Base-by-base conservation (phyloP, 2,797 vertebrate genomes). In the Lindbergichthys nudifrons region DNA sequence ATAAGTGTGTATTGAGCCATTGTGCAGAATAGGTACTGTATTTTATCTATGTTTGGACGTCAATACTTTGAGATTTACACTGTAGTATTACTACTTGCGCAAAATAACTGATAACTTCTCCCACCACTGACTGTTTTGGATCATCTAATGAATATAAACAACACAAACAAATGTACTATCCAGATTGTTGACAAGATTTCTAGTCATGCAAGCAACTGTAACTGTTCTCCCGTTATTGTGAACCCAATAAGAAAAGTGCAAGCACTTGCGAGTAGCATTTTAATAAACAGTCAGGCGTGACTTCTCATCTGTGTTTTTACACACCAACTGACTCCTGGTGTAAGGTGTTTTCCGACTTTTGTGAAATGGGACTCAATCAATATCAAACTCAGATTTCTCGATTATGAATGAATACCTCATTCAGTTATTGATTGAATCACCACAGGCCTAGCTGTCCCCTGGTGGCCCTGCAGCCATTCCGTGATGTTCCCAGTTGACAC, bases 111-210 rank as follows among this genome's bases (percentile, higher is more conserved):
- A 36, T 36, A 1, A 36, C 32, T 36, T 36, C 1, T 7, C 32
- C 32, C 8, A 36, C 32, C 32, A 36, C 32, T 36, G 32, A 36
- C 32, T 65, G 39, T 59, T 75, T 73, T 63, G 43, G 39, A 71
- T 72, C 12, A 23, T 60, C 18, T 62, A 3, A 51, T 62, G 48
- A 73, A 69, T 54, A 53, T 23, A 59, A 53, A n/a, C n/a, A 60
- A 23, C 53, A 43, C 14, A 45, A 69, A 58, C 36, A 76, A 81
- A 50, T 65, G 72, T 58, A 9, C 77, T 46, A 79, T 77, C 77
- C 52, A 54, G 63, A 57, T 19, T 51, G 13, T 15, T 30, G 58
- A 16, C 10, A 39, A 54, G 8, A 62, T 61, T 21, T 71, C 32
- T 36, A 36, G 6, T 36, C 32, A 26, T 26, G 26, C 26, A 26